Evolutionary conservation across 2,888 invertebrate species (phyloP).

Genomic region (Tanytarsus gracilentus): DNA sequence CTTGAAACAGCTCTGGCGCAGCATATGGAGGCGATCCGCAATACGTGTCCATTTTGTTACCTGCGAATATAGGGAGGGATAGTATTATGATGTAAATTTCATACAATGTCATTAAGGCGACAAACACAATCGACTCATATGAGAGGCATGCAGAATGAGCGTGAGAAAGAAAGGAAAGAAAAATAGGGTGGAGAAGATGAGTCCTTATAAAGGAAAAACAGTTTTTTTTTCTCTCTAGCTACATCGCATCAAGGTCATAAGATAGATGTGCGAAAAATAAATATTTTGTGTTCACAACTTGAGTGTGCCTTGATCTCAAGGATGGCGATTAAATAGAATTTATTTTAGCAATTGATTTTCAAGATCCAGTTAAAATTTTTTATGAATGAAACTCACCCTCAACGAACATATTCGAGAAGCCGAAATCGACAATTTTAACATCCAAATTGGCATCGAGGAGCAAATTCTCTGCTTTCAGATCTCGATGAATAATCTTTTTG

Average conservation of each 20-base stretch:
- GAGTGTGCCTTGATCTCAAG: too few species aligned
- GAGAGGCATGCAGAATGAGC: too few species aligned
- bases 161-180: too few species aligned
- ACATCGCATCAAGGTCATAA: too few species aligned
- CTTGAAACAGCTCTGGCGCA: slow-evolving; percentile 25
- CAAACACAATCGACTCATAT: too few species aligned
- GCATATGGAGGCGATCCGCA: slow-evolving; percentile 26
- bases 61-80: neutral
- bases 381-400: slow-evolving; percentile 7
- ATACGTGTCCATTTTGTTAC: slow-evolving; percentile 27
- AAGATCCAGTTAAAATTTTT: neutral
- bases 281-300: too few species aligned
- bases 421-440: slow-evolving; percentile 27
- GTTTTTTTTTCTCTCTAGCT: too few species aligned
- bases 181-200: too few species aligned
- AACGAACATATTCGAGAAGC: slow-evolving; percentile 24
- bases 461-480: slow-evolving; percentile 24
- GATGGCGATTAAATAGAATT: too few species aligned
- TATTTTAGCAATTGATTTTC: neutral
- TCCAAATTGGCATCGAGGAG: slow-evolving; percentile 18
- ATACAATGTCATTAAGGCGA: too few species aligned
- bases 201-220: too few species aligned
- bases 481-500: slow-evolving; percentile 24
- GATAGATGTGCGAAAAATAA: too few species aligned
- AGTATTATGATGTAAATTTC: neutral